A percentile compares a stretch with the other conserved stretches of the same genome.
Evolutionary conservation across 2,888 invertebrate species (phyloP).

Genomic region (Baccha elongata): DNA sequence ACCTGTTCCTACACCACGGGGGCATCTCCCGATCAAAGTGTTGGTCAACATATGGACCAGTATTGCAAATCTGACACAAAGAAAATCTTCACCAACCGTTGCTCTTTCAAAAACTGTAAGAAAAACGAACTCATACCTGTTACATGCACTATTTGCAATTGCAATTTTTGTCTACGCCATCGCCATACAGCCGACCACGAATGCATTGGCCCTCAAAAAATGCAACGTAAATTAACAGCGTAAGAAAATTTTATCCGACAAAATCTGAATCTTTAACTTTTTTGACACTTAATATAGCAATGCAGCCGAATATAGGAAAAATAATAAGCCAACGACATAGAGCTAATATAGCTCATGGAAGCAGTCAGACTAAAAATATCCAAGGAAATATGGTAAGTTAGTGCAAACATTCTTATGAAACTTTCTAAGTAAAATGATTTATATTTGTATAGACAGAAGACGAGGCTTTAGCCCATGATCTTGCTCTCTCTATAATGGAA

Average conservation of each 20-base stretch:
- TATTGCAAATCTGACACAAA: too few relatives aligned
- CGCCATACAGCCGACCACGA: conserved; percentile 91
- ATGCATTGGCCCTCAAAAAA: conserved; percentile 85
- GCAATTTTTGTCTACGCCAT: conserved; percentile 95
- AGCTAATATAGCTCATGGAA: conserved; percentile 68
- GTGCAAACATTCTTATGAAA: too few relatives aligned
- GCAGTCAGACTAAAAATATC: conserved; percentile 82
- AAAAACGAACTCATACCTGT: conserved; percentile 93
- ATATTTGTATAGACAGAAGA: conserved; percentile 88
- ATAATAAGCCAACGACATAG: conserved; percentile 75
- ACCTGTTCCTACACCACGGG: too few relatives aligned
- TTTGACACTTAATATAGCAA: too few relatives aligned
- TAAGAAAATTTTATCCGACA: conserved; percentile 71
- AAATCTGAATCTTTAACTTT: too few relatives aligned
- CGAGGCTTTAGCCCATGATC: conserved; percentile 93
- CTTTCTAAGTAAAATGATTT: not conserved
- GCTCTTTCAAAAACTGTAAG: conserved; percentile 93
- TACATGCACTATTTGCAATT: conserved; percentile 90
- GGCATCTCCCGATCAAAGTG: too few relatives aligned
- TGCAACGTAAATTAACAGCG: conserved; percentile 77
- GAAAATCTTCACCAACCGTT: too few relatives aligned
- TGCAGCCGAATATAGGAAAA: conserved; percentile 80
- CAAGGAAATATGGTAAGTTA: conserved; percentile 87
- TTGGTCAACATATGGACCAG: too few relatives aligned
- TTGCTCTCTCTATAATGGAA: conserved; percentile 88